Base-by-base conservation (phyloP, 2,888 invertebrate genomes). In the Troides helena region DNA sequence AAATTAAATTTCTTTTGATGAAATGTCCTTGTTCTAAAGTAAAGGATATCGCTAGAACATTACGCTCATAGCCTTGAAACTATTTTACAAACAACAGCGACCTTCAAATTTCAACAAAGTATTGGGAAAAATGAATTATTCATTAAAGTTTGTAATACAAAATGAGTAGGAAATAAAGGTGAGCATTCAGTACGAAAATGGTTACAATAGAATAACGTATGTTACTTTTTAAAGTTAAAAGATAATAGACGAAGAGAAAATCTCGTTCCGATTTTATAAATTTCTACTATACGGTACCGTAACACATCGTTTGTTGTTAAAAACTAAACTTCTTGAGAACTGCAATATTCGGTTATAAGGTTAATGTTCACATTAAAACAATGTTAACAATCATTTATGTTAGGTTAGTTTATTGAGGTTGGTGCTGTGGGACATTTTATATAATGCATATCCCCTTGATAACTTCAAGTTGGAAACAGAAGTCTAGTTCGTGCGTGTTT, bases 271-370 rank as follows among this genome's bases (percentile, higher is more conserved):
- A 72, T 73, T 72, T 73, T 72, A 71, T 64, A 64, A 72, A 73
- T 74, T 76, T 73, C 72, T 72, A 72, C 72, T 69, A 68, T 67
- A 53, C 59, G 67, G 53, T 72, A 17, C 68, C 67, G 73, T 75
- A 73, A 76, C 18, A 71, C 70, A 72, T 69, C 73, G 75, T 17
- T 61, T 12, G 36, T 59, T 62, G 66, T 70, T 67, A 67, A 64
- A 70, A 65, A 71, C 72, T 68, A 75, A 72, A 70, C 71, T 50
- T 74, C 75, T 74, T 76, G 76, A 66, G 77, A 77, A 75, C 75
- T 68, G 71, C 71, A 67, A 72, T 75, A 73, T 76, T 76, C 71
- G 72, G 75, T 73, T 74, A 61, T 75, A 69, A 69, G 73, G 73
- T 73, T 73, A 73, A 69, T 69, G 71, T 71, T 60, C 63, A 66